Base-by-base conservation (phyloP, 2,888 invertebrate species). In the Athripsodes cinereus region DNA sequence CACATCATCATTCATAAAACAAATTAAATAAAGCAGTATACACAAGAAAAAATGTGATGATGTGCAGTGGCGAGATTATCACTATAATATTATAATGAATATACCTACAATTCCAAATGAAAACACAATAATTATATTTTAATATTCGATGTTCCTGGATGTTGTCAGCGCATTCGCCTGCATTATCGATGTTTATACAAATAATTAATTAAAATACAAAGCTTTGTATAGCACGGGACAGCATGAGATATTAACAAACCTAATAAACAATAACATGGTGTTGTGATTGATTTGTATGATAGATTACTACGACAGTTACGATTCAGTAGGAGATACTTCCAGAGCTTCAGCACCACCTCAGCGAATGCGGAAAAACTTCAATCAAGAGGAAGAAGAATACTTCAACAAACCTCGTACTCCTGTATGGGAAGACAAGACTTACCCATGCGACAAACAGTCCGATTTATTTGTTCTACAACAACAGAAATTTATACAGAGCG, bases 381-480 rank as follows among this genome's bases (percentile, higher is more conserved):
- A 68, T 2, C 68, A 72, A 16, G 74, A 79, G 50, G 73, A 76
- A 47, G 74, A 74, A 21, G 72, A 78, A 64, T 73, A 76, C 52
- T 66, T 69, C 52, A 62, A 62, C 64, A 68, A 70, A 22, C 68
- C 69, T 58, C 67, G 68, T n/a, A 66, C 69, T 49, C 69, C 68
- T 52, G 64, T 69, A 60, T 70, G 66, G 61, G 65, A 58, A 53
- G 61, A 58, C 35, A 68, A 69, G 51, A 74, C 69, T 16, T 80
- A 81, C 65, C 83, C 90, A 1, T 92, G 92, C 70, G 92, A 92
- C 70, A 85, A 85, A 68, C 79, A 82, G 62, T 83, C 86, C 58
- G 82, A 81, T 34, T 74, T 92, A 2, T 92, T 86, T 69, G 82
- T 85, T 52, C 70, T 88, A 63, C 82, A 88, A 64, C 83, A 86